Conservation (phyloP, 2,888 invertebrate species). For the Caenorhabditis plicata region DNA sequence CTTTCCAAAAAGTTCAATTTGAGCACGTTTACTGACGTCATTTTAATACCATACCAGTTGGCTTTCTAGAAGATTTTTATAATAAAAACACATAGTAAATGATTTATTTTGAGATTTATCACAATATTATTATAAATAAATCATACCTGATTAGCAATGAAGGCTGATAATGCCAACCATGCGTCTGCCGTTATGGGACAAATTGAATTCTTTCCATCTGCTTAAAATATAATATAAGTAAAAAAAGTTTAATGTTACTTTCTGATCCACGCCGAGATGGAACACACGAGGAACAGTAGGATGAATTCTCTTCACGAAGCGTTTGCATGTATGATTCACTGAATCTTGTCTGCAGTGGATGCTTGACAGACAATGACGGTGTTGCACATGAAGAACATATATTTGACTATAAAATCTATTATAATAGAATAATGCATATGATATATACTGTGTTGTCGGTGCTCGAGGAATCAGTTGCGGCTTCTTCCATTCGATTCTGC, state of each 20-base stretch:
- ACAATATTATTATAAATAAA: too few relatives aligned
- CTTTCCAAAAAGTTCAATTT: too few relatives aligned
- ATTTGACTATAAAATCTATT: constrained; percentile 20
- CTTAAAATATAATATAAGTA: not conserved
- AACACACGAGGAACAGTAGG: constrained; percentile 25
- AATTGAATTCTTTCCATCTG: constrained; percentile 27
- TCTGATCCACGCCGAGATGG: constrained; percentile 29
- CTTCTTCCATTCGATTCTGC: constrained; percentile 30
- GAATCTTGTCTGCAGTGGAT: constrained; percentile 20
- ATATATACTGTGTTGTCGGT: constrained; percentile 22
- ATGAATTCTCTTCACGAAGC: constrained; percentile 30
- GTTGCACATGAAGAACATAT: constrained; percentile 34
- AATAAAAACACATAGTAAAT: too few relatives aligned
- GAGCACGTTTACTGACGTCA: too few relatives aligned
- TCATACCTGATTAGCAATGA: constrained; percentile 47
- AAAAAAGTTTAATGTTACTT: not conserved
- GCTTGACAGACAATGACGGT: constrained; percentile 9
- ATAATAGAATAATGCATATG: too few relatives aligned
- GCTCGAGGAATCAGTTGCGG: constrained; percentile 28
- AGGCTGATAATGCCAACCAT: constrained; percentile 43
- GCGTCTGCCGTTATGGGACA: constrained; percentile 47
- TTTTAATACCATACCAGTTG: too few relatives aligned
- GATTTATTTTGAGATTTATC: too few relatives aligned
- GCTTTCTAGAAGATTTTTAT: too few relatives aligned
- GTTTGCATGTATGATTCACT: constrained; percentile 32